Percentiles rank a stretch among this genome's conserved stretches.
phyloP scores from a whole-genome alignment of 2,888 invertebrate species.

The Cantharis lateralis region DNA sequence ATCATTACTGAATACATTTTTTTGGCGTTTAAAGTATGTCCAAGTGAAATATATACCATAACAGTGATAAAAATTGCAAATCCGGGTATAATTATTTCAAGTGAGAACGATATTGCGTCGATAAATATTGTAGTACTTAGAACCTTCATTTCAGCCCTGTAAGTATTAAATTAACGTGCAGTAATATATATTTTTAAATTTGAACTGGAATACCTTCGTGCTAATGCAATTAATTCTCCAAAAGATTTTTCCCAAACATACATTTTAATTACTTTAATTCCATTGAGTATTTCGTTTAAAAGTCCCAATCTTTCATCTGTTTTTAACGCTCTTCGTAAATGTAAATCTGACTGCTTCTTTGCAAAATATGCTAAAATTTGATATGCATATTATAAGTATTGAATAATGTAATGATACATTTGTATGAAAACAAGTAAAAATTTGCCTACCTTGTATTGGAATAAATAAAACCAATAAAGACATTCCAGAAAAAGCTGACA shows the following conservation, averaged over 20 bases:
- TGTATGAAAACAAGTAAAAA: too few species aligned
- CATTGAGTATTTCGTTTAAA: conserved; percentile 89
- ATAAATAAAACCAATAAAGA: conserved; percentile 58
- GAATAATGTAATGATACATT: too few species aligned
- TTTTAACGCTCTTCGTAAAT: conserved; percentile 75
- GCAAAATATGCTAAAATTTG: conserved; percentile 59
- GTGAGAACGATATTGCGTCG: conserved; percentile 76
- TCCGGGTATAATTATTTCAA: conserved; percentile 87
- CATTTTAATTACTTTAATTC: conserved; percentile 94
- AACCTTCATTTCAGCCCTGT: conserved; percentile 71
- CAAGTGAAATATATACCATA: conserved; percentile 73
- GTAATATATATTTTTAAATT: neutral
- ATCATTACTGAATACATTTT: conserved; percentile 87
- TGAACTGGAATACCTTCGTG: conserved; percentile 58
- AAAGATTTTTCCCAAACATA: conserved; percentile 95
- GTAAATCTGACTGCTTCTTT: conserved; percentile 74
- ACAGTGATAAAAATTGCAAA: conserved; percentile 86
- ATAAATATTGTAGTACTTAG: conserved; percentile 76
- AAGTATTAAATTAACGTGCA: conserved; percentile 27
- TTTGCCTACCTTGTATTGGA: conserved; percentile 54
- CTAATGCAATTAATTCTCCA: conserved; percentile 70
- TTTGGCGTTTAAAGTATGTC: conserved; percentile 77
- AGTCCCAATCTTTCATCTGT: conserved; percentile 85
- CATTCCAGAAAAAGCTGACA: conserved; percentile 61
- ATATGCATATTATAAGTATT: too few species aligned